A percentile compares a stretch with the other conserved stretches of the same genome.
phyloP scores from a whole-genome alignment of 2,113 vertebrate genomes.

The Lycocorax pyrrhopterus region DNA sequence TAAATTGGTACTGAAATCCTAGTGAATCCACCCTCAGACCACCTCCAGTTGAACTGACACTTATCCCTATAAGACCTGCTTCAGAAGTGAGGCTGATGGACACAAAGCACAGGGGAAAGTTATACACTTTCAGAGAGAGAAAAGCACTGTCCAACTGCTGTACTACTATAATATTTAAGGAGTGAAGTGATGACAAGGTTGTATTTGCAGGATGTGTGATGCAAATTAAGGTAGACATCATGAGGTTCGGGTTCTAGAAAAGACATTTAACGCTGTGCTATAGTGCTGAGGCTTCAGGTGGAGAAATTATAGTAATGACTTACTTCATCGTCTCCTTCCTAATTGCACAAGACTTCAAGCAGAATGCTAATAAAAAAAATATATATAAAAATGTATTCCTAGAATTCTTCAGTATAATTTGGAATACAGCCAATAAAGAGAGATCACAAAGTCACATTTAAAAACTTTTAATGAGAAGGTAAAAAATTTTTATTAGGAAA shows the following conservation, averaged over 20 bases:
- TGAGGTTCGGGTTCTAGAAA: not conserved
- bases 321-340: not conserved
- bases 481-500: slow-evolving; percentile 1
- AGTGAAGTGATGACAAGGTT: not conserved
- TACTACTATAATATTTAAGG: not conserved
- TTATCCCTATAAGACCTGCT: not conserved
- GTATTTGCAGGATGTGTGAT: not conserved
- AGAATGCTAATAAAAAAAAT: not conserved
- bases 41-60: not conserved
- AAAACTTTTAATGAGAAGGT: not conserved
- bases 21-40: not conserved
- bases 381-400: not conserved
- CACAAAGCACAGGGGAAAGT: not conserved
- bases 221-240: not conserved
- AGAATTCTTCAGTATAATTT: slow-evolving; percentile 2
- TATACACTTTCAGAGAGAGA: not conserved
- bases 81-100: not conserved
- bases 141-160: not conserved
- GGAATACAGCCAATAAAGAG: not conserved
- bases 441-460: not conserved
- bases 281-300: not conserved
- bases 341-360: not conserved
- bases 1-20: not conserved
- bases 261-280: not conserved
- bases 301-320: not conserved